phyloP scores from a whole-genome alignment of 2,113 vertebrate genomes.

The Corythornis cristatus region DNA sequence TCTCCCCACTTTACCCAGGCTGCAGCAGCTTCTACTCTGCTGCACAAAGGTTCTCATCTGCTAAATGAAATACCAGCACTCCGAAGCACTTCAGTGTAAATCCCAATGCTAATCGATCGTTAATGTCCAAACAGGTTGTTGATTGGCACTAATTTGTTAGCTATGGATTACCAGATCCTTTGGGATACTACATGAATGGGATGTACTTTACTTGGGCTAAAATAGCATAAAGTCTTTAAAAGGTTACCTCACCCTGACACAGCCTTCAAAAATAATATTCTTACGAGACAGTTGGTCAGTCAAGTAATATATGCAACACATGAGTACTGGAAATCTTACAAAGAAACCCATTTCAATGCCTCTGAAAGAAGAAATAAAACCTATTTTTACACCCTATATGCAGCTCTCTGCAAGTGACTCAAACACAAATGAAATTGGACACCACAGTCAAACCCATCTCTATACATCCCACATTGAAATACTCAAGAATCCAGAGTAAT shows the following conservation, averaged over 20 bases:
- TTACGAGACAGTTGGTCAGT: background rate
- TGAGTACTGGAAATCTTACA: background rate
- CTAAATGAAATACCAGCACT: background rate
- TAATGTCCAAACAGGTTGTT: background rate
- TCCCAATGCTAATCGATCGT: background rate
- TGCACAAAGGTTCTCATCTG: background rate
- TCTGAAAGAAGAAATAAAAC: background rate
- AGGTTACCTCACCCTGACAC: background rate
- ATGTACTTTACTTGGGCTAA: background rate
- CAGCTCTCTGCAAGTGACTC: background rate
- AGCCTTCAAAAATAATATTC: background rate
- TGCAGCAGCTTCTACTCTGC: background rate
- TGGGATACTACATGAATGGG: background rate
- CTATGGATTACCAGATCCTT: constrained; percentile 19
- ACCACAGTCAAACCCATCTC: background rate
- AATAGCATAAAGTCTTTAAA: background rate
- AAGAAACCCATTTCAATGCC: background rate
- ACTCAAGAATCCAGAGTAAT: background rate
- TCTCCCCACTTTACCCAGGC: background rate
- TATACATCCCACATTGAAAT: background rate
- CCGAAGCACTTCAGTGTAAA: background rate
- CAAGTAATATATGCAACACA: background rate
- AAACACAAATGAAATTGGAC: background rate
- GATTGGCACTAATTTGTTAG: constrained; percentile 33
- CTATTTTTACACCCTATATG: background rate